A percentile compares a stretch with the other conserved stretches of the same genome.
These are phyloP conservation scores for Canis aureus DNA, from an alignment of 2,113 vertebrate species.

Conservation along the genomic window DNA sequence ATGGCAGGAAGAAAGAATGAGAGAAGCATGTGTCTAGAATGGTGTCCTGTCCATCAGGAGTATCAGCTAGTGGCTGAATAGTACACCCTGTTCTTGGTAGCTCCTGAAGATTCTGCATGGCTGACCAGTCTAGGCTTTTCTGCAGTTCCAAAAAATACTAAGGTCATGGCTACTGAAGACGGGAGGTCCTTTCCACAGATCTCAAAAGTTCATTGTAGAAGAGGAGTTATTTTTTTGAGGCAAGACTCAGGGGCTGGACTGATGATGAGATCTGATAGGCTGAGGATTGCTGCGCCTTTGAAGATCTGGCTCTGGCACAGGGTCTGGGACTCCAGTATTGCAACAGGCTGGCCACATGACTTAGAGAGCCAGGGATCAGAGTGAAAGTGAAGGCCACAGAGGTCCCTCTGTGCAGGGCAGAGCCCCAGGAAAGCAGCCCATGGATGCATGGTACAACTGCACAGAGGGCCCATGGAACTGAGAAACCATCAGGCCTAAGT, in stretches of 20 bases:
- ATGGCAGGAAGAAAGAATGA: background rate
- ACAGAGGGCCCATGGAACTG: background rate
- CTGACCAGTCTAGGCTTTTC: background rate
- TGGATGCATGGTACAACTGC: too few species aligned
- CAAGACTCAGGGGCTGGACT: background rate
- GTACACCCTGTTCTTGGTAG: background rate
- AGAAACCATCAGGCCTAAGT: background rate
- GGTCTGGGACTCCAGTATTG: background rate
- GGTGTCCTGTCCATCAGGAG: fast-evolving
- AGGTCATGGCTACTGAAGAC: background rate
- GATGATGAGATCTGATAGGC: background rate
- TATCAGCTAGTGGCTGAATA: too few species aligned
- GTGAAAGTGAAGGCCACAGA: background rate
- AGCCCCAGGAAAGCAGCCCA: background rate
- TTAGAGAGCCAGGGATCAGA: background rate
- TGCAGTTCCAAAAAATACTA: background rate
- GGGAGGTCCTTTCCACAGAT: background rate
- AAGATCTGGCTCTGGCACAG: background rate
- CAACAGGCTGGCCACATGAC: background rate
- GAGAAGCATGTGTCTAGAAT: background rate
- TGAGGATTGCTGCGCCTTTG: background rate
- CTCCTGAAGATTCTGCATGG: background rate
- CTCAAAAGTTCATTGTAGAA: background rate
- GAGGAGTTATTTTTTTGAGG: background rate
- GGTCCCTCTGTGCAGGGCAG: background rate